Evolutionary conservation across 1,140 invertebrate genomes (phyloP).

Genomic region (Delia radicum): DNA sequence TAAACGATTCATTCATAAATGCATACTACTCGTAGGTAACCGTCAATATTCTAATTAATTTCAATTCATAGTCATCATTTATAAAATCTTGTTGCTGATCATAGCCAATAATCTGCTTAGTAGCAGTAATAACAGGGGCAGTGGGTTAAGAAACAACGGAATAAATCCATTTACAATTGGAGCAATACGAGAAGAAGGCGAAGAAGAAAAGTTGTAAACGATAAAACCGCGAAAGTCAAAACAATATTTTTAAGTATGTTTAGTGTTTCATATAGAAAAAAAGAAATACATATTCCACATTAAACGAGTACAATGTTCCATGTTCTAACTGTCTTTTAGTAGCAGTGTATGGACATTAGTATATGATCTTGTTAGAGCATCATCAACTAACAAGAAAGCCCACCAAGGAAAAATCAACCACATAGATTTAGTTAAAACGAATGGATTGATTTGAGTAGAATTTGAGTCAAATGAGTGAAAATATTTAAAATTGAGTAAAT

Average conservation of each 20-base stretch:
- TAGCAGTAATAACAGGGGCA: slow-evolving; percentile 11
- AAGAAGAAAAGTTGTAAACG: neutral
- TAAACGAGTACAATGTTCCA: neutral
- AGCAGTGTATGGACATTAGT: neutral
- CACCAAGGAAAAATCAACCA: neutral
- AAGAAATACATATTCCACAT: neutral
- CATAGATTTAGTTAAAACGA: neutral
- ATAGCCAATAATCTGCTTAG: neutral
- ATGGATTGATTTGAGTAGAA: neutral
- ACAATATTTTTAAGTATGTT: neutral
- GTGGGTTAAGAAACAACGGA: slow-evolving; percentile 18
- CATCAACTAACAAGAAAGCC: neutral
- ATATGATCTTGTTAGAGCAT: neutral
- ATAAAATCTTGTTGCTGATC: neutral
- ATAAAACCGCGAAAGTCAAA: slow-evolving; percentile 1
- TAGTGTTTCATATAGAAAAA: neutral
- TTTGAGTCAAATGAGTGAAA: neutral
- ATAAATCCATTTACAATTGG: slow-evolving; percentile 12
- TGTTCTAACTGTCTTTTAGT: neutral
- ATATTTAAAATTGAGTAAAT: neutral
- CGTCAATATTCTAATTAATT: neutral
- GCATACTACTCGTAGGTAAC: neutral
- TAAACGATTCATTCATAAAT: neutral
- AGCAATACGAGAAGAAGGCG: neutral
- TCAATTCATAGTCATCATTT: neutral